A percentile compares a stretch with the other conserved stretches of the same genome.
phyloP scores from a whole-genome alignment of 2,888 invertebrate species.

The Plagiodera versicolora region DNA sequence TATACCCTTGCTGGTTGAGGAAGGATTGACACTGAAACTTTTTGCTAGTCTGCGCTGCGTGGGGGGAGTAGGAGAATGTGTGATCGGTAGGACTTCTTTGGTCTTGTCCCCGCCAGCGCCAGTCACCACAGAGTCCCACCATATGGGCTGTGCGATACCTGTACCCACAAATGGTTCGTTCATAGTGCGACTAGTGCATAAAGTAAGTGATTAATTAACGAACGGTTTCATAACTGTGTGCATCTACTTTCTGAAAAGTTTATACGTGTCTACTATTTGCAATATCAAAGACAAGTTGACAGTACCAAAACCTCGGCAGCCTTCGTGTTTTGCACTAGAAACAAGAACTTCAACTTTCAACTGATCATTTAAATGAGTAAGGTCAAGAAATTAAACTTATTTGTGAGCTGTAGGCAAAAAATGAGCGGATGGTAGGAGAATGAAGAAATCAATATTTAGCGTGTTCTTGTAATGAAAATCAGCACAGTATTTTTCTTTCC shows the following conservation, averaged over 20 bases:
- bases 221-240: too few species aligned
- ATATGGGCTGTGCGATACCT: slow-evolving; percentile 57
- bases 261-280: too few species aligned
- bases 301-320: too few species aligned
- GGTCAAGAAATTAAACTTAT: too few species aligned
- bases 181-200: background rate
- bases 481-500: too few species aligned
- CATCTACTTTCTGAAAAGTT: too few species aligned
- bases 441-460: too few species aligned
- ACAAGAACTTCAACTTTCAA: background rate
- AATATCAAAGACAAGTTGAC: too few species aligned
- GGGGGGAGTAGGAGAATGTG: slow-evolving; percentile 78
- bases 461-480: too few species aligned
- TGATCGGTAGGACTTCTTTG: slow-evolving; percentile 46
- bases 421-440: too few species aligned
- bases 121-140: slow-evolving; percentile 57
- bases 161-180: slow-evolving; percentile 32
- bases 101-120: slow-evolving; percentile 52
- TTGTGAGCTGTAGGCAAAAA: too few species aligned
- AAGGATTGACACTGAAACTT: slow-evolving; percentile 87
- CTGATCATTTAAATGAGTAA: too few species aligned
- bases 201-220: background rate
- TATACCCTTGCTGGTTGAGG: slow-evolving; percentile 65
- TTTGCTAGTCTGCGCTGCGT: slow-evolving; percentile 86
- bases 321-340: background rate